Conservation (phyloP, 2,888 invertebrate genomes). For the Diaprepes abbreviatus region DNA sequence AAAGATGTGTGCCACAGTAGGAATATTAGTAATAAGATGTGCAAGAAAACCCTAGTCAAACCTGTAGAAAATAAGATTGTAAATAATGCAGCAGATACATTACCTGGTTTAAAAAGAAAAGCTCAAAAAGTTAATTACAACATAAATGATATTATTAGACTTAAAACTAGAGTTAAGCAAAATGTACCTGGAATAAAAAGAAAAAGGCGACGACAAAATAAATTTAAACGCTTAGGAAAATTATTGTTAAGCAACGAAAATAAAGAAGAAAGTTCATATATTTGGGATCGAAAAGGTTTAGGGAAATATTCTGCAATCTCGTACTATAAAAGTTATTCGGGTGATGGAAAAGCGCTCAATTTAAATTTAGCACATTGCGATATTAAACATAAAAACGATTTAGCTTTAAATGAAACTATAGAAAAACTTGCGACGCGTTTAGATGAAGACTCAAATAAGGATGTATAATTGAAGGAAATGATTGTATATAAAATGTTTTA, state of each 20-base stretch:
- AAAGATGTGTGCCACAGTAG: too few species aligned
- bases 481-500: neutral
- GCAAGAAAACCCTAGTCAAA: too few species aligned
- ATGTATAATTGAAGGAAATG: neutral
- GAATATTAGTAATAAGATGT: too few species aligned
- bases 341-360: neutral
- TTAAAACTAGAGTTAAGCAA: neutral
- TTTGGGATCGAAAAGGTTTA: slow-evolving; percentile 12
- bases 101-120: neutral
- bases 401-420: slow-evolving; percentile 14
- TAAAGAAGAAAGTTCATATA: neutral
- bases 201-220: neutral
- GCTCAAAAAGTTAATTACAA: neutral
- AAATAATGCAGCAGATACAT: too few species aligned
- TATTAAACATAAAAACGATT: slow-evolving; percentile 2
- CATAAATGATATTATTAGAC: neutral
- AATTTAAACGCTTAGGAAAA: neutral
- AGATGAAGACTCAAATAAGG: neutral
- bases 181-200: neutral
- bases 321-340: neutral
- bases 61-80: too few species aligned
- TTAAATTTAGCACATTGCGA: neutral
- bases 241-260: neutral
- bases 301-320: slow-evolving; percentile 21
- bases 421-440: slow-evolving; percentile 14